A percentile compares a stretch with the other conserved stretches of the same genome.
Conservation (phyloP, 53 echinoderm and acorn worm genomes). For the Henricia sp. region DNA sequence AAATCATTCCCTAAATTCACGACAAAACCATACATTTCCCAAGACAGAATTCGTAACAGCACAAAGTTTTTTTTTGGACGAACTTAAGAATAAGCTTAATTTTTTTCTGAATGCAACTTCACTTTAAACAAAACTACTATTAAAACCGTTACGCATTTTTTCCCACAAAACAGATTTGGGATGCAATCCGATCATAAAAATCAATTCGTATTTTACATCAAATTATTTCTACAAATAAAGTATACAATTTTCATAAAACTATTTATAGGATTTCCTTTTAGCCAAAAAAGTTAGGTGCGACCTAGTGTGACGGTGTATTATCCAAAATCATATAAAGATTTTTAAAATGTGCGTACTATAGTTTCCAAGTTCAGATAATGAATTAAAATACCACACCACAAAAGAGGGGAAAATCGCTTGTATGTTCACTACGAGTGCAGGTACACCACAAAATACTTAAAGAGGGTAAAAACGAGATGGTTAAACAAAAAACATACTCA, state of each 20-base stretch:
- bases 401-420: neutral
- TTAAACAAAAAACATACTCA: neutral
- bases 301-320: neutral
- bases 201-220: conserved; percentile 6
- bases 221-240: conserved; percentile 25
- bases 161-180: neutral
- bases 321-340: neutral
- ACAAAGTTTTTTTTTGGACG: too few relatives aligned
- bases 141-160: too few relatives aligned
- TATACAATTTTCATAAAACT: conserved; percentile 18
- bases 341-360: too few relatives aligned
- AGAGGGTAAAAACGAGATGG: neutral
- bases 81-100: too few relatives aligned
- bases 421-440: neutral
- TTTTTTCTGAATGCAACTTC: too few relatives aligned
- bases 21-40: too few relatives aligned
- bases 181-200: neutral
- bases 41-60: too few relatives aligned
- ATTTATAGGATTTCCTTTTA: neutral
- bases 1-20: too few relatives aligned
- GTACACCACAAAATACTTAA: neutral
- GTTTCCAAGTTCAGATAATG: too few relatives aligned
- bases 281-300: neutral
- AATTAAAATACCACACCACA: neutral
- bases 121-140: too few relatives aligned